A percentile compares a stretch with the other conserved stretches of the same genome.
Evolutionary conservation across 1,140 invertebrate species (phyloP).

Genomic region (Neodiprion fabricii): DNA sequence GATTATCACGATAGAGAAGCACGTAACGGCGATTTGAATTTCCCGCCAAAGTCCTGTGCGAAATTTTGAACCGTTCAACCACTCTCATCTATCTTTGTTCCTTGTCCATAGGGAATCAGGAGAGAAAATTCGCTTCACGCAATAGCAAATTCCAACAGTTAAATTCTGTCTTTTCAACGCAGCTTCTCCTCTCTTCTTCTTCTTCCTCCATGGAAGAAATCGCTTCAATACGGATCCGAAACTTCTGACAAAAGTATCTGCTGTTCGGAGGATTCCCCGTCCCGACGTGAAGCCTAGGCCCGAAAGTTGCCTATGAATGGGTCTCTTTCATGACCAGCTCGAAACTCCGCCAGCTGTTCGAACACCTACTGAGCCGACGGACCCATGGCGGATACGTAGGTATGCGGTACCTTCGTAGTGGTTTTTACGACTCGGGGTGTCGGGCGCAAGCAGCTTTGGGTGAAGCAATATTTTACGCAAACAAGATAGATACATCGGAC

Average conservation of each 20-base stretch:
- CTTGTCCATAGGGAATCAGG: too few relatives aligned
- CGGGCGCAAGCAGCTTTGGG: background rate
- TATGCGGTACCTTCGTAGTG: background rate
- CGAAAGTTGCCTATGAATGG: background rate
- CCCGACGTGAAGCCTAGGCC: background rate
- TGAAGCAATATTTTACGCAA: slow-evolving; percentile 3
- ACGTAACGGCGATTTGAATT: background rate
- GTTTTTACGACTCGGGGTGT: background rate
- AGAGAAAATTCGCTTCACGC: background rate
- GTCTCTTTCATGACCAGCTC: background rate
- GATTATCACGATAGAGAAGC: background rate
- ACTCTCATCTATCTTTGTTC: background rate
- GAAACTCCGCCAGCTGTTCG: background rate
- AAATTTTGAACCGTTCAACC: background rate
- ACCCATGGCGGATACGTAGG: background rate
- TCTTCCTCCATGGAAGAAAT: background rate
- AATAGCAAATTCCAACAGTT: background rate
- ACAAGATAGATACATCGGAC: background rate
- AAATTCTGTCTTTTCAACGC: too few relatives aligned
- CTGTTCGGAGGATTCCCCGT: background rate
- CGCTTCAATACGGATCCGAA: background rate
- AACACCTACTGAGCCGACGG: background rate
- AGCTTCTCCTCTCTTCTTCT: too few relatives aligned
- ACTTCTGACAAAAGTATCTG: background rate
- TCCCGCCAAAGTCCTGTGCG: background rate